Evolutionary conservation across 1,140 invertebrate genomes (phyloP).

Genomic region (Aphelenchoides fujianensis): DNA sequence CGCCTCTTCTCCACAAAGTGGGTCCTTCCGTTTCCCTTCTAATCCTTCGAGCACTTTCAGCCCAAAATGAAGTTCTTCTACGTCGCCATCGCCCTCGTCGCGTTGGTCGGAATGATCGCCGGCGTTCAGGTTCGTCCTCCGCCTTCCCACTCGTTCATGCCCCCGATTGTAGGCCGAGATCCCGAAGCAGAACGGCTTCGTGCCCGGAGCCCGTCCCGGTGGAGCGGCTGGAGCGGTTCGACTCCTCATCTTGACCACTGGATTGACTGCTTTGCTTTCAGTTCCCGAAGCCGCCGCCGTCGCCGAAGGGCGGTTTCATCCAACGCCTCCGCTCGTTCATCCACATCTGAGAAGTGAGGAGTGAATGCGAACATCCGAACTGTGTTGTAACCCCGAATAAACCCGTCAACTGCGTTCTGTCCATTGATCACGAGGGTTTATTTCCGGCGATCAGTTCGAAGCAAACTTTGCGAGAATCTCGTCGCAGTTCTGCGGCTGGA

Average conservation of each 20-base stretch:
- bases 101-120: background rate
- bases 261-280: too few relatives aligned
- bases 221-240: background rate
- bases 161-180: background rate
- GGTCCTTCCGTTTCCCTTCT: too few relatives aligned
- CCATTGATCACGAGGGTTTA: background rate
- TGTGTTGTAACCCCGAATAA: background rate
- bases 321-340: conserved; percentile 7
- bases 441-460: background rate
- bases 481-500: background rate
- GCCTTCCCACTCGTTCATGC: background rate
- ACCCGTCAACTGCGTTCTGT: background rate
- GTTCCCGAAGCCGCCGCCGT: conserved; percentile 12
- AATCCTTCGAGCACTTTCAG: too few relatives aligned
- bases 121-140: background rate
- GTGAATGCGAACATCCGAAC: background rate
- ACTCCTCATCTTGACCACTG: too few relatives aligned
- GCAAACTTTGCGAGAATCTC: background rate
- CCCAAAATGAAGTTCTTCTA: conserved; percentile 11
- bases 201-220: background rate
- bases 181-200: background rate
- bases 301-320: conserved; percentile 1
- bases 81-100: background rate
- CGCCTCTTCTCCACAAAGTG: too few relatives aligned
- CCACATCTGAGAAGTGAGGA: background rate